Evolutionary conservation across 2,113 vertebrate genomes (phyloP).

Genomic region (Stigmatopora argus): DNA sequence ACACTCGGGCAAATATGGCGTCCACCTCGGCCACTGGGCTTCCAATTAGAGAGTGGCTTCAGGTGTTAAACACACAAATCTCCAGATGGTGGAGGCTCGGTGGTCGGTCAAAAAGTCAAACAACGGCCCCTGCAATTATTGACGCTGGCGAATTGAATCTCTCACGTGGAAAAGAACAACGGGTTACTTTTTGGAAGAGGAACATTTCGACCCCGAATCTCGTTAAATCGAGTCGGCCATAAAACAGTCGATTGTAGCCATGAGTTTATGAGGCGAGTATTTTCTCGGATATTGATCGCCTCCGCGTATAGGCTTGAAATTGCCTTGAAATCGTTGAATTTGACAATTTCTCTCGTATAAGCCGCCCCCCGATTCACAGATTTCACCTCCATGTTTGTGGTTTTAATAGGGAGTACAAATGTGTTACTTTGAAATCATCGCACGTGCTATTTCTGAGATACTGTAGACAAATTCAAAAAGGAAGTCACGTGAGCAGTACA

Average conservation of each 20-base stretch:
- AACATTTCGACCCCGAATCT: slow-evolving; percentile 35
- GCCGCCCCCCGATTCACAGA: no score
- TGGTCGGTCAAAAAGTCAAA: slow-evolving; percentile 22
- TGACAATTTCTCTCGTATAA: no score
- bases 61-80: slow-evolving; percentile 16
- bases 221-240: slow-evolving; percentile 32
- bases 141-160: slow-evolving; percentile 1
- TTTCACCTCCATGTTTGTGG: no score
- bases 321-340: no score
- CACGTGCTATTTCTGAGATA: no score
- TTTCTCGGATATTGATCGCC: no score
- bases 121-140: not conserved
- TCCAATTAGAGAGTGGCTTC: slow-evolving; percentile 7
- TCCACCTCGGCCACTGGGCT: slow-evolving; percentile 18
- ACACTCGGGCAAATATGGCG: slow-evolving; percentile 28
- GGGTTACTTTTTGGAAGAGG: slow-evolving; percentile 22
- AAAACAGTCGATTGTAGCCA: not conserved
- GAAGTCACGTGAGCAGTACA: no score
- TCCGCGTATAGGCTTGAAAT: no score
- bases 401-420: no score
- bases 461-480: no score
- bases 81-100: not conserved
- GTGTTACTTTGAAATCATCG: no score
- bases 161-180: not conserved
- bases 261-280: not conserved